phyloP scores from a whole-genome alignment of 2,113 vertebrate genomes.

The Atrichornis clamosus region DNA sequence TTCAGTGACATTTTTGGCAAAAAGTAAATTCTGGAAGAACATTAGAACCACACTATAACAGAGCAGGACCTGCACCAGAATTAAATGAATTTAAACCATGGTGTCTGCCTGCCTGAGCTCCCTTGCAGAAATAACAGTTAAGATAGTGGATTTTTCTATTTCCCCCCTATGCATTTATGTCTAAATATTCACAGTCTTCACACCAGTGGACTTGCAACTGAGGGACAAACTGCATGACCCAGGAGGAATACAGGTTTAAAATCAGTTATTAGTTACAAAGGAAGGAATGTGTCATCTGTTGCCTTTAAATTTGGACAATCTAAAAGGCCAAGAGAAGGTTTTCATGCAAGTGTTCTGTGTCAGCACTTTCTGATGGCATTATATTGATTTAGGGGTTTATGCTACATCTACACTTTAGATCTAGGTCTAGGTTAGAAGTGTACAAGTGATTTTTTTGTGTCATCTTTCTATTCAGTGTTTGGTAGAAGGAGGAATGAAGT shows the following conservation, averaged over 20 bases:
- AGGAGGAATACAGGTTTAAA: not conserved
- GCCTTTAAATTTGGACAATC: not conserved
- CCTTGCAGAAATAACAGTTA: not conserved
- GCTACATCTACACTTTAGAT: not conserved
- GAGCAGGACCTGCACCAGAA: not conserved
- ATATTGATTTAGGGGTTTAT: not conserved
- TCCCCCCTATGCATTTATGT: not conserved
- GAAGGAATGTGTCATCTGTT: not conserved
- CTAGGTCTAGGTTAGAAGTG: not conserved
- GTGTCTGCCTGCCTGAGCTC: not conserved
- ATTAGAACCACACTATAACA: not conserved
- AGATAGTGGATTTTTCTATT: not conserved
- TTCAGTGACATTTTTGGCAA: not conserved
- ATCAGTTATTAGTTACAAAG: not conserved
- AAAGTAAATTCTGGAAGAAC: not conserved
- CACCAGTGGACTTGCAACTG: not conserved
- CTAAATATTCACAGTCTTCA: not conserved
- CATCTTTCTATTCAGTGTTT: not conserved
- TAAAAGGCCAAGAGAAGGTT: not conserved
- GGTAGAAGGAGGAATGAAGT: not conserved
- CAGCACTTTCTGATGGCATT: not conserved
- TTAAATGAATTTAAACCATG: not conserved
- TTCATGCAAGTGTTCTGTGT: not conserved
- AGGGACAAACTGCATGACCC: not conserved
- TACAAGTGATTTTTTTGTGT: not conserved